Percentiles rank a stretch among this genome's conserved stretches.
phyloP scores from a whole-genome alignment of 1,140 invertebrate genomes.

The Pachyrhynchus sulphureomaculatus region DNA sequence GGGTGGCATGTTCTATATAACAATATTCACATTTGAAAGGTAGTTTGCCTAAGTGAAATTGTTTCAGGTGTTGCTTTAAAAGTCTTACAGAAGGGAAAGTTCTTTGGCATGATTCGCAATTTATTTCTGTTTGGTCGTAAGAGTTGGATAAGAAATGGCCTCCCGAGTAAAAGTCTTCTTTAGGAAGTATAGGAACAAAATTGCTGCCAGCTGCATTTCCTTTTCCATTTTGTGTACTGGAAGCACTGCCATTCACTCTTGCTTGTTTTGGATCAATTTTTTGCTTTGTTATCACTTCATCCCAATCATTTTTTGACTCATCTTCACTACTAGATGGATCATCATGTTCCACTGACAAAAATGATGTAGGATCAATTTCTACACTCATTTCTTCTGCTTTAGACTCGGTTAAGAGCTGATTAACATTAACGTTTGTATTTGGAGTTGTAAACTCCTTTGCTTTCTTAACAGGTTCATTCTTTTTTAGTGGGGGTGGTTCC shows the following conservation, averaged over 20 bases:
- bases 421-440: constrained; percentile 29
- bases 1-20: constrained; percentile 31
- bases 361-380: constrained; percentile 45
- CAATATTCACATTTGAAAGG: constrained; percentile 45
- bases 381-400: constrained; percentile 48
- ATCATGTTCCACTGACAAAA: constrained; percentile 37
- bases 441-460: constrained; percentile 7
- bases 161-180: constrained; percentile 42
- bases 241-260: constrained; percentile 25
- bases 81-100: constrained; percentile 33
- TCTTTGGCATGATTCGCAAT: constrained; percentile 41
- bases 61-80: constrained; percentile 41
- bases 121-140: constrained; percentile 24
- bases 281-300: constrained; percentile 40
- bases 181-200: constrained; percentile 45
- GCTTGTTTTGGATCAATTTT: constrained; percentile 35
- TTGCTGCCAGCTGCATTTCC: constrained; percentile 20
- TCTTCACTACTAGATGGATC: constrained; percentile 29
- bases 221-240: constrained; percentile 20
- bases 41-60: constrained; percentile 43
- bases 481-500: constrained; percentile 23
- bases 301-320: constrained; percentile 38
- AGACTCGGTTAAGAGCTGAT: constrained; percentile 37
- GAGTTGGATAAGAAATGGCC: constrained; percentile 41
- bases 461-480: constrained; percentile 7